Conservation (phyloP, 2,888 invertebrate genomes). For the Bugula neritina region DNA sequence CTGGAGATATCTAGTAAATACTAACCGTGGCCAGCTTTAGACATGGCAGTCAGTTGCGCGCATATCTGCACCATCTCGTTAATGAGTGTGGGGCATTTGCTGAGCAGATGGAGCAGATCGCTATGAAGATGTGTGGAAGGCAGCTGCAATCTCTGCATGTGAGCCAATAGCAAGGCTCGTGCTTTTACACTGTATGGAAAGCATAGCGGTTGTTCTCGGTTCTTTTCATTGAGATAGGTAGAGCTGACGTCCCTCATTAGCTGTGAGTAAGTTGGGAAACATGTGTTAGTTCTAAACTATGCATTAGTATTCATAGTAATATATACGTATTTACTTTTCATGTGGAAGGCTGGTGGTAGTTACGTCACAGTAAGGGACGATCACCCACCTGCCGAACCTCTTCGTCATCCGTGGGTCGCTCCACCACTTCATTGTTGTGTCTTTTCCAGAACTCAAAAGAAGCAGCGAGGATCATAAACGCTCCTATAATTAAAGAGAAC, state of each 20-base stretch:
- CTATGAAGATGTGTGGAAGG: conserved; percentile 47
- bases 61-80: conserved; percentile 96
- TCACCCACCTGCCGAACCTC: conserved; percentile 78
- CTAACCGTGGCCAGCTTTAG: conserved; percentile 75
- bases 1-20: too few species aligned
- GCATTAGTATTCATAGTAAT: too few species aligned
- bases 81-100: conserved; percentile 86
- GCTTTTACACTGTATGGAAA: conserved; percentile 75
- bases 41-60: conserved; percentile 77
- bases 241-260: conserved; percentile 72
- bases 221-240: conserved; percentile 79
- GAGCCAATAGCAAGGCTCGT: conserved; percentile 88
- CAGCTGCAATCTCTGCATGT: conserved; percentile 71
- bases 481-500: conserved; percentile 58
- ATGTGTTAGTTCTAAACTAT: too few species aligned
- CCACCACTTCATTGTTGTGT: conserved; percentile 87
- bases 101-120: conserved; percentile 51
- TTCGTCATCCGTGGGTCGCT: conserved; percentile 85
- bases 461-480: conserved; percentile 91
- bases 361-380: neutral
- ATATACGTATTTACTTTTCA: too few species aligned
- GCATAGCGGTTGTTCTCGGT: conserved; percentile 88
- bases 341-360: too few species aligned
- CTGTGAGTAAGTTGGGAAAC: conserved; percentile 45
- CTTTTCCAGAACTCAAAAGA: conserved; percentile 91